A percentile compares a stretch with the other conserved stretches of the same genome.
These are phyloP conservation scores for Phthorimaea operculella DNA, from an alignment of 1,140 invertebrate species.

Conservation along the genomic window DNA sequence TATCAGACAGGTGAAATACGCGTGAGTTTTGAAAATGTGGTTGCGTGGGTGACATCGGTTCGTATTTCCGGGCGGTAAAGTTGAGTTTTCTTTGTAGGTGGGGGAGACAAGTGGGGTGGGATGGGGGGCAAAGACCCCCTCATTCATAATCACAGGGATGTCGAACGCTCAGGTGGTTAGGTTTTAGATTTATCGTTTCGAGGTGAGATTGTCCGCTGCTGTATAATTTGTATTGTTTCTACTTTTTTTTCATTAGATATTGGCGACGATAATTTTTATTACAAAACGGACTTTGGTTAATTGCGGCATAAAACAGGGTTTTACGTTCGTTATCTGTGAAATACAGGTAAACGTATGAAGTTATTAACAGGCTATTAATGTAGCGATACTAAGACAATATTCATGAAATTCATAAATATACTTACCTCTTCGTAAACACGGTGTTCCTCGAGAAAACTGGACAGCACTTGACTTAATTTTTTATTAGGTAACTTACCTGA, in stretches of 20 bases:
- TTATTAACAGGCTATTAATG: no score
- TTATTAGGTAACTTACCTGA: no score
- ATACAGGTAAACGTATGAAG: no score
- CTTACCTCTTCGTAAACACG: no score
- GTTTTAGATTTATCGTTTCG: slow-evolving; percentile 51
- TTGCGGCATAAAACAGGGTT: no score
- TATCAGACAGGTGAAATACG: not conserved
- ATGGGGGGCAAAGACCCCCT: slow-evolving; percentile 14
- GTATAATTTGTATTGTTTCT: slow-evolving; percentile 44
- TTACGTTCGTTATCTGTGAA: no score
- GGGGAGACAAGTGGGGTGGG: slow-evolving; percentile 10
- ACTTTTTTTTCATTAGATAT: not conserved
- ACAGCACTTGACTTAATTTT: no score
- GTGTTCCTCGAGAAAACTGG: no score
- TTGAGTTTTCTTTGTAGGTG: slow-evolving; percentile 9
- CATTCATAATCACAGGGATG: slow-evolving; percentile 51
- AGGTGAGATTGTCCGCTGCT: slow-evolving; percentile 33
- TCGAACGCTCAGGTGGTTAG: slow-evolving; percentile 57
- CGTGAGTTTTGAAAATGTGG: not conserved
- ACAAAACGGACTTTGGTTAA: no score
- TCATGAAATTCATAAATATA: no score
- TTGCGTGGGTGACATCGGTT: not conserved
- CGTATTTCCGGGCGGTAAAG: slow-evolving; percentile 1
- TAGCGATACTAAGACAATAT: no score
- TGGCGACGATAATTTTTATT: no score